Evolutionary conservation across 2,888 invertebrate species (phyloP), one percentile per base, ranked within the genome.

Genomic region (Xylocampa areola): DNA sequence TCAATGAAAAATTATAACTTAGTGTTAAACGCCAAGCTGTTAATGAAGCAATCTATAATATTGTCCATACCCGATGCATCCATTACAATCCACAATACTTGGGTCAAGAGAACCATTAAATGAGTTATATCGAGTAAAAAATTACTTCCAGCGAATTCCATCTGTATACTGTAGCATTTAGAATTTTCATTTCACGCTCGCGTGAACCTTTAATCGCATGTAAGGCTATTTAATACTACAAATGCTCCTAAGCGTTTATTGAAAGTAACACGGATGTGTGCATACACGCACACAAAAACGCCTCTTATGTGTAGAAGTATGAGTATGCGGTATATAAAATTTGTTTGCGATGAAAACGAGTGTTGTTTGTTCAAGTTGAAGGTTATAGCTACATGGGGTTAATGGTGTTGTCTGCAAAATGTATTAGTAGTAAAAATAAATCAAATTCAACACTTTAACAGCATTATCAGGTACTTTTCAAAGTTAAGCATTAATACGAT

Each of bases 131-230:
- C 25, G 43, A 52, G 37, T 53, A 61, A 58, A 75, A 79, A 75
- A 75, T 35, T 19, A 47, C 54, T 65, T 73, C 68, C 55, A 66
- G 63, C 27, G 59, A 68, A 74, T 73, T 68, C 68, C 66, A 65
- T 72, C 64, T 69, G 67, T 71, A 68, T 60, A 70, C 58, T 66
- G 61, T 59, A 52, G 65, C 70, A 78, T 79, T 67, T 78, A 74
- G 78, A 81, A 81, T 81, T 81, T 84, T 86, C 80, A 88, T 89
- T 89, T 84, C 88, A 89, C 84, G 88, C 81, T 86, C 76, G 80
- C 81, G 67, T 86, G 83, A 59, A 52, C 76, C 68, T 74, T 74
- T 85, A 87, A 88, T 86, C 80, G 85, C 83, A 84, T 82, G 81
- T 80, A 80, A 80, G 79, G 78, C 85, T 84, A 76, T 82, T 80